Evolutionary conservation across 2,888 invertebrate genomes (phyloP), one percentile per base, ranked within the genome.

Genomic region (Ptilodon capucinus): DNA sequence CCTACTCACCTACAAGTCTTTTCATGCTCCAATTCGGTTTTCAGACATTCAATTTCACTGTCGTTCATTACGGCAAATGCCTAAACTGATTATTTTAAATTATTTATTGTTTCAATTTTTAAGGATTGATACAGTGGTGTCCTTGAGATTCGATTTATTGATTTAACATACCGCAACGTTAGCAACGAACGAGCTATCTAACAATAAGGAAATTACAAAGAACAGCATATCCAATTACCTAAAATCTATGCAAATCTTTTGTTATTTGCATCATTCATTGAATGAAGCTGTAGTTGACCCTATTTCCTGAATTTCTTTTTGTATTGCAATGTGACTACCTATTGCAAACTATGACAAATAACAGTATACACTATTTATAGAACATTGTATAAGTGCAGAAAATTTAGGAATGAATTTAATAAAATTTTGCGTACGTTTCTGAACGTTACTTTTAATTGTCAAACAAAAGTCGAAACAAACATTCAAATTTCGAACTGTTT

Each of bases 1-100:
- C 5, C 4, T 5, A 70, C 79, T 71, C 50, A 91, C 91, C 91
- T 84, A 75, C 81, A 85, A 48, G 80, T 77, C 64, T 85, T 91
- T 73, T 91, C 91, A 55, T 89, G 87, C 48, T 91, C 91, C 58
- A 90, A 68, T 75, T 91, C 91, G 51, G 64, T 79, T 79, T 83
- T 91, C 51, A 91, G 73, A 57, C 60, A 71, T 40, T 91, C 91
- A 48, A 91, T 83, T 79, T 91, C 91, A 71, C 71, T 83, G 50
- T 91, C 91, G 60, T 81, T 83, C 86, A 88, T 87, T 71, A 46
- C 73, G 38, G 35, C 34, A 46, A 32, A 34, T 49, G 13, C n/a
- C n/a, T 30, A 46, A 40, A 46, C 18, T 8, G 17, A 42, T 51
- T 19, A 54, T 48, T 41, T 50, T 44, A 18, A 39, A 32, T 46